Evolutionary conservation across 2,113 vertebrate genomes (phyloP).

Genomic region (Centropus unirufus): DNA sequence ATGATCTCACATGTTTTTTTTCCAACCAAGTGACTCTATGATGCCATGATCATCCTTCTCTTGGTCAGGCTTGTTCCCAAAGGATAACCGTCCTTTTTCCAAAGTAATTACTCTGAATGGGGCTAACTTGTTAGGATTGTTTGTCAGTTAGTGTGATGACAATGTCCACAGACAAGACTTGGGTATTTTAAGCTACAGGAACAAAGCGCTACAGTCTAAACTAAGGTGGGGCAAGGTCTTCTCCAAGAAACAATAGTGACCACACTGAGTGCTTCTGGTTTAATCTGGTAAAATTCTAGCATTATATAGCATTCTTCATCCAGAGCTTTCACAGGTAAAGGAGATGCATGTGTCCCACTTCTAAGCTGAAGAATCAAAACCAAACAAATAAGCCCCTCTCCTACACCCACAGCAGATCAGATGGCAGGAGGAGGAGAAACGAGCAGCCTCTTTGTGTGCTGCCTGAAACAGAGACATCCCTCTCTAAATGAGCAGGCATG

Average conservation of each 20-base stretch:
- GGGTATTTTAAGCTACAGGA: not conserved
- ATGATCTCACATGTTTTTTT: too few relatives aligned
- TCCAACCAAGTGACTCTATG: too few relatives aligned
- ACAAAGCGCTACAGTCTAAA: not conserved
- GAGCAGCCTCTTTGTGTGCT: not conserved
- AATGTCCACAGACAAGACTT: not conserved
- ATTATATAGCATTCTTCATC: not conserved
- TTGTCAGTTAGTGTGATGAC: not conserved
- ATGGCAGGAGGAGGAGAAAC: not conserved
- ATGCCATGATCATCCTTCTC: not conserved
- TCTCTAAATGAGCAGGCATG: accelerated
- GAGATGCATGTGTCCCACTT: not conserved
- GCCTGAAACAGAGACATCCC: not conserved
- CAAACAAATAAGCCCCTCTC: not conserved
- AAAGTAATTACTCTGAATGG: not conserved
- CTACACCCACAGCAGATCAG: accelerated
- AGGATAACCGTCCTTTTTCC: not conserved
- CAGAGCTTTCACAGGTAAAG: not conserved
- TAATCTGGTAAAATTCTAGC: not conserved
- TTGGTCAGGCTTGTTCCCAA: not conserved
- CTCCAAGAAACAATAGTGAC: not conserved
- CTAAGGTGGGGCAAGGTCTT: not conserved
- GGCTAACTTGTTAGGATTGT: not conserved
- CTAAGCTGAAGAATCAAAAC: not conserved
- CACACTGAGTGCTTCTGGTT: not conserved